Evolutionary conservation across 2,113 vertebrate species (phyloP).

Genomic region (Psammodynastes pulverulentus): DNA sequence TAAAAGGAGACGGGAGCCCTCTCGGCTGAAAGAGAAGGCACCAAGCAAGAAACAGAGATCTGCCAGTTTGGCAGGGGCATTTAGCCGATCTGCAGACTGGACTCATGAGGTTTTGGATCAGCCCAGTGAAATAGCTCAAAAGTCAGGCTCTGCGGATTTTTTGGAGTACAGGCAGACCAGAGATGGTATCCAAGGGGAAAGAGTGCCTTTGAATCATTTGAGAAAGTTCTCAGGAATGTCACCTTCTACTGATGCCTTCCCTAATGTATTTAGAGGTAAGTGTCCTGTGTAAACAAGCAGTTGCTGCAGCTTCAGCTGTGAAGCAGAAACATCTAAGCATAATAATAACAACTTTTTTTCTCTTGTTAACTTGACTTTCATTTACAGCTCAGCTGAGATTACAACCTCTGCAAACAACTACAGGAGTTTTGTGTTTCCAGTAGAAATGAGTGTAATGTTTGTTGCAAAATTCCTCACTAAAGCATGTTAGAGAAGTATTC

Average conservation of each 20-base stretch:
- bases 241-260: slow-evolving; percentile 77
- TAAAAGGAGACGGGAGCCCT: slow-evolving; percentile 68
- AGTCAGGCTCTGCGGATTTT: slow-evolving; percentile 72
- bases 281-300: slow-evolving; percentile 7
- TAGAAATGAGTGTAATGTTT: not conserved
- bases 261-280: slow-evolving; percentile 92
- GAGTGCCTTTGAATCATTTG: slow-evolving; percentile 68
- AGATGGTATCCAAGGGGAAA: slow-evolving; percentile 63
- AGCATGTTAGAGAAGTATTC: not conserved
- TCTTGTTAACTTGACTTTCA: not conserved
- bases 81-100: slow-evolving; percentile 92
- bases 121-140: slow-evolving; percentile 35
- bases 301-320: not conserved
- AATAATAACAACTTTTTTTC: not conserved
- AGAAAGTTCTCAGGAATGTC: slow-evolving; percentile 76
- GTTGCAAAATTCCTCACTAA: slow-evolving; percentile 3
- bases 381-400: not conserved
- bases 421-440: not conserved
- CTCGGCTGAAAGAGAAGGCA: slow-evolving; percentile 61
- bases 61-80: slow-evolving; percentile 68
- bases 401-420: not conserved
- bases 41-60: slow-evolving; percentile 71
- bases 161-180: slow-evolving; percentile 64
- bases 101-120: slow-evolving; percentile 75
- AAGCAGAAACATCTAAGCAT: not conserved